Evolutionary conservation across 2,797 vertebrate species (phyloP).

Genomic region (Galaxias olidus): DNA sequence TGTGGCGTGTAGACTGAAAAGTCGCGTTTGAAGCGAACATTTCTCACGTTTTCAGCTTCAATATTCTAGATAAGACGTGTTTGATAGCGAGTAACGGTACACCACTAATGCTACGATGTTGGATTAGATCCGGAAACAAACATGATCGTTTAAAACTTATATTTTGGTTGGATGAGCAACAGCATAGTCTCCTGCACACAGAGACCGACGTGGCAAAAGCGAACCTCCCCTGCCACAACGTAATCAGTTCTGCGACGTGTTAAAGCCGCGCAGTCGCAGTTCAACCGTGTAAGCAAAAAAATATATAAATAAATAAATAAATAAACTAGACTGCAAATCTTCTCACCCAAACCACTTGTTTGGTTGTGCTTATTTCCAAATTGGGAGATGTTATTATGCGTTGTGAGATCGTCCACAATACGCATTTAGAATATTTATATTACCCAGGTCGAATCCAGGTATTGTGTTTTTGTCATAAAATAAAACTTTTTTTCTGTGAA

Average conservation of each 20-base stretch:
- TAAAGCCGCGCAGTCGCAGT: slow-evolving; percentile 57
- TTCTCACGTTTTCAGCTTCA: slow-evolving; percentile 51
- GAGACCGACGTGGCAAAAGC: slow-evolving; percentile 82
- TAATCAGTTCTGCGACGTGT: slow-evolving; percentile 69
- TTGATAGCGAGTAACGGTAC: slow-evolving; percentile 14
- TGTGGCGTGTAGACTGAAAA: slow-evolving; percentile 51
- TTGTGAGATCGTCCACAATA: too few species aligned
- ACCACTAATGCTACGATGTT: slow-evolving; percentile 1
- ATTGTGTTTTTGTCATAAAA: too few species aligned
- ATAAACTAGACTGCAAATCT: too few species aligned
- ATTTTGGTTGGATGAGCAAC: slow-evolving; percentile 53
- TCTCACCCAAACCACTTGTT: too few species aligned
- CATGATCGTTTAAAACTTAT: slow-evolving; percentile 54
- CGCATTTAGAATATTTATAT: too few species aligned
- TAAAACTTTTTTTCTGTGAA: too few species aligned
- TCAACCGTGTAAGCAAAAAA: not conserved
- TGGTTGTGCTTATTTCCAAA: too few species aligned
- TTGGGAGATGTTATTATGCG: too few species aligned
- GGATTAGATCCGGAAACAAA: not conserved
- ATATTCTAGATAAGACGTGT: slow-evolving; percentile 12
- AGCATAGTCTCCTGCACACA: slow-evolving; percentile 60
- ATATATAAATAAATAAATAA: too few species aligned
- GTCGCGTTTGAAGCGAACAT: slow-evolving; percentile 59
- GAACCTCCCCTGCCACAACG: slow-evolving; percentile 61
- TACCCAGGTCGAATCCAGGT: too few species aligned